Evolutionary conservation across 2,113 vertebrate species (phyloP), one percentile per base, ranked within the genome.

Genomic region (Grantiella picta): DNA sequence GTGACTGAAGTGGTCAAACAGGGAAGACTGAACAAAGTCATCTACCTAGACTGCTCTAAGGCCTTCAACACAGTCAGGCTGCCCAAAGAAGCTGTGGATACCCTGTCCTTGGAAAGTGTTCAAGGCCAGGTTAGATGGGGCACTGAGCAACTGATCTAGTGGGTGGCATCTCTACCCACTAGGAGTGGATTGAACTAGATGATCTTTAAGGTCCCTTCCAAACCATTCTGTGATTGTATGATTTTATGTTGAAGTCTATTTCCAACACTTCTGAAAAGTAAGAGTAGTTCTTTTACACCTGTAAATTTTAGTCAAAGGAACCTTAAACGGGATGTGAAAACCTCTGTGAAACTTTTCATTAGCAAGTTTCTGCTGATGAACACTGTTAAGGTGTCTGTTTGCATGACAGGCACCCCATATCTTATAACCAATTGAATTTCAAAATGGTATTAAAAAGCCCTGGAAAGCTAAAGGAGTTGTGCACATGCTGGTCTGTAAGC

Each of bases 391-490:
- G 10, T 77, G 92, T 95, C 73, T 96, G 76, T 84, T 96, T 97
- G 90, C 95, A 87, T 84, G 68, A 82, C 93, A 97, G 79, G 95
- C 89, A 97, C 78, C 88, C 52, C 50, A 59, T 44, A 90, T 33
- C 59, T 95, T 91, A 80, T 85, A 97, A 94, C 50, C 90, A 90
- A 89, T 82, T 83, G 83, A 96, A 94, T 94, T 95, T 95, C 69
- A 94, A 93, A 96, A 90, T 89, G 0, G 36, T 57, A 49, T 36
- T 85, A 75, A 52, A 87, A 89, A 56, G 1, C 16, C 13, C 31
- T 1, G 1, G 28, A 65, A 89, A 38, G 56, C 42, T 56, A 71
- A 70, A 75, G 35, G 23, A 75, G 18, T 53, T 50, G 52, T 65
- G 15, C 15, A 49, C 31, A 66, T 40, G 36, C 5, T 49, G 16